Percentiles rank a stretch among this genome's conserved stretches.
phyloP scores from a whole-genome alignment of 2,797 vertebrate genomes.

The Gorsachius magnificus region DNA sequence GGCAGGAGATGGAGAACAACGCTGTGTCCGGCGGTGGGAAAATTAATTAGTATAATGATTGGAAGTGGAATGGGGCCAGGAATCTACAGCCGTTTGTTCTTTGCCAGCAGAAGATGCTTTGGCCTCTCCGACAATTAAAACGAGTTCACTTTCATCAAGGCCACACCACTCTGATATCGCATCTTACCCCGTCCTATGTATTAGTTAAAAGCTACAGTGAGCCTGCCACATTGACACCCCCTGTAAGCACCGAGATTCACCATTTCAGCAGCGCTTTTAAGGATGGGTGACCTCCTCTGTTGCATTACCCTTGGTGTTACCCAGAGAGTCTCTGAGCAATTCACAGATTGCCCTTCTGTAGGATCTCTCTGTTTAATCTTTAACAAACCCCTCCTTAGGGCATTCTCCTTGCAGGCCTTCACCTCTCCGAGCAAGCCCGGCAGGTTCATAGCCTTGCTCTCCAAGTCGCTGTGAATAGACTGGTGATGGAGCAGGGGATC shows the following conservation, averaged over 20 bases:
- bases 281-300: background rate
- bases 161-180: background rate
- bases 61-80: background rate
- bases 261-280: background rate
- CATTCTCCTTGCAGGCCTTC: background rate
- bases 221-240: background rate
- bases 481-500: background rate
- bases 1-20: background rate
- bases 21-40: background rate
- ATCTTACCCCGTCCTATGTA: fast-evolving
- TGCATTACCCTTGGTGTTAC: background rate
- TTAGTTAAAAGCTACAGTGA: background rate
- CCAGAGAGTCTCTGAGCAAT: background rate
- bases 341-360: background rate
- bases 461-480: background rate
- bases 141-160: background rate
- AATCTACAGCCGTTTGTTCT: background rate
- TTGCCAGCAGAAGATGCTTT: background rate
- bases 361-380: background rate
- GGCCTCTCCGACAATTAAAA: background rate
- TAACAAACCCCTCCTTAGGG: background rate
- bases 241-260: fast-evolving
- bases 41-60: background rate
- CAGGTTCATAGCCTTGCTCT: background rate
- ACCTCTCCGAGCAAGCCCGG: background rate